phyloP scores from a whole-genome alignment of 2,797 vertebrate species.

The Crocodylus rhombifer region DNA sequence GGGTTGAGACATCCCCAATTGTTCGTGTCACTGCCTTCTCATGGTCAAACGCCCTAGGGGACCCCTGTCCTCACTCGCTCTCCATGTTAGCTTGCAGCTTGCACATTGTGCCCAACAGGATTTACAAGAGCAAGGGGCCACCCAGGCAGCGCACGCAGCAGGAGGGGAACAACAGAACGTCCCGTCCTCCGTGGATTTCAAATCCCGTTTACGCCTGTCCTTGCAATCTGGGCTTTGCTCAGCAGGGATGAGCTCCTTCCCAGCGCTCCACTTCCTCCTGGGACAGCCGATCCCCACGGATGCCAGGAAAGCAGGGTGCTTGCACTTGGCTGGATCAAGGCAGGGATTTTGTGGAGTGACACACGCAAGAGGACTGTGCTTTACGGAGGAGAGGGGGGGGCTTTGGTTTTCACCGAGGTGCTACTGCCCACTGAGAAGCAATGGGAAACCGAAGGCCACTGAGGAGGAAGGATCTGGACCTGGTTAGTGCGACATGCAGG shows the following conservation, averaged over 20 bases:
- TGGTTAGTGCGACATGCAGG: conserved; percentile 32
- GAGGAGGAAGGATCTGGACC: conserved; percentile 28
- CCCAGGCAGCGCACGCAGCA: conserved; percentile 45
- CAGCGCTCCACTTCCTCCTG: neutral
- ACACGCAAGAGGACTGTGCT: neutral
- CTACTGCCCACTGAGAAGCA: conserved; percentile 39
- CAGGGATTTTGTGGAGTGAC: too few relatives aligned
- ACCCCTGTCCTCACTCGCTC: neutral
- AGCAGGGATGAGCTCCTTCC: neutral
- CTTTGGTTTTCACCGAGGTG: conserved; percentile 17
- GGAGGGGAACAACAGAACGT: neutral
- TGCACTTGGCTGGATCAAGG: too few relatives aligned
- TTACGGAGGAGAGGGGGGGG: accelerated
- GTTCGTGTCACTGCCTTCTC: neutral
- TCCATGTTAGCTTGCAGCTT: neutral
- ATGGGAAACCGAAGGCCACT: conserved; percentile 64
- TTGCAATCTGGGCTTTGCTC: conserved; percentile 6
- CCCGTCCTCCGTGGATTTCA: neutral
- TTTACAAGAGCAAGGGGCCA: conserved; percentile 70
- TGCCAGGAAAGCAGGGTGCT: accelerated
- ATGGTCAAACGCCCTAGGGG: accelerated
- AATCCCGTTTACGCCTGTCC: conserved; percentile 68
- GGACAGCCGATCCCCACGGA: neutral
- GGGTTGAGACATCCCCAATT: neutral
- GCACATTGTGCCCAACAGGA: conserved; percentile 52